Base-by-base conservation (phyloP, 2,888 invertebrate species). In the Disparrhopalites patrizii region DNA sequence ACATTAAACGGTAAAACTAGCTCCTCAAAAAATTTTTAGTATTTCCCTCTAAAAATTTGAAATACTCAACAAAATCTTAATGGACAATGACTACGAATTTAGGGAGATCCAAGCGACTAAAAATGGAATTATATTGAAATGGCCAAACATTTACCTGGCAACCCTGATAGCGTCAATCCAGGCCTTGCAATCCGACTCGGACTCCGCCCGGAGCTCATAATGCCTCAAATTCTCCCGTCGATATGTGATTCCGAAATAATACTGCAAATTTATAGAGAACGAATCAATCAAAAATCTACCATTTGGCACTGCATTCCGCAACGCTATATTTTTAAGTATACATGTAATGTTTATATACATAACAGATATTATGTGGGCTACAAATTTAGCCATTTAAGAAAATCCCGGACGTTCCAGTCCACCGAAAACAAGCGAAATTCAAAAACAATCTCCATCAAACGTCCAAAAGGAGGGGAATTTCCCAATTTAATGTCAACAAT, bases 111-210 rank as follows among this genome's bases (percentile, higher is more conserved):
- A n/a, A n/a, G n/a, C n/a, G n/a, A n/a, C n/a, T n/a, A n/a, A n/a
- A n/a, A n/a, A n/a, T n/a, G n/a, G n/a, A n/a, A n/a, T n/a, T n/a
- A n/a, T 28, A 1, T 1, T 13, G 64, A 47, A 67, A 50, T 28
- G 52, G 27, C 8, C 15, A 25, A 28, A 13, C 38, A 70, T 80
- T 81, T 80, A 93, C 92, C 93, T 93, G 65, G 93, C 93, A 76
- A 89, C 87, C 69, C 89, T 82, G 76, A 93, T 90, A 33, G 91
- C 88, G 79, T 92, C 90, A 76, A 93, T 90, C 94, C 94, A 94
- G 71, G 87, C 87, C 76, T 89, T 87, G 81, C 93, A 93, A 78
- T 93, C 92, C 28, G 88, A 85, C 78, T 93, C 93, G 1, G 87
- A 88, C 54, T 89, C 85, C 0, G 93, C 90, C 60, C 90, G 84